These are phyloP conservation scores for Pterocles orientalis DNA, from an alignment of 2,113 vertebrate genomes.

Conservation along the genomic window DNA sequence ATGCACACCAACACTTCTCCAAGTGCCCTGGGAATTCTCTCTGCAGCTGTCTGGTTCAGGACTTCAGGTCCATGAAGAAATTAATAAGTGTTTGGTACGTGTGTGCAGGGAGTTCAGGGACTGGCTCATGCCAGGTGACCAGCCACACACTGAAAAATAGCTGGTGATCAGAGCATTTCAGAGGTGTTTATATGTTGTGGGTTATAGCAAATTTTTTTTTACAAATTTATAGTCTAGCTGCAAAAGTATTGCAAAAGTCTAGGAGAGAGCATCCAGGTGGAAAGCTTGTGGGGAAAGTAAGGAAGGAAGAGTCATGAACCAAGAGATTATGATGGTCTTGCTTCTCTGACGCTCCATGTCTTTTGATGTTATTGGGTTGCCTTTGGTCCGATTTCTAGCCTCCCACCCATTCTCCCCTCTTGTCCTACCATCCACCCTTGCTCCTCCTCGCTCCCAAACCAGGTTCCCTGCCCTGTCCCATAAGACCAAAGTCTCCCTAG, in stretches of 20 bases:
- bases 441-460: background rate
- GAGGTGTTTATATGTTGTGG: background rate
- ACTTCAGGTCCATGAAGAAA: background rate
- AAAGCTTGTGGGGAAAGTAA: background rate
- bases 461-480: fast-evolving
- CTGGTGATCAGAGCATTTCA: background rate
- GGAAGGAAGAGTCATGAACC: background rate
- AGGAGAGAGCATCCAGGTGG: background rate
- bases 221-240: background rate
- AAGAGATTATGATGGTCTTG: background rate
- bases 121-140: background rate
- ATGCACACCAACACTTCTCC: background rate
- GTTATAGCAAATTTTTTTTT: background rate
- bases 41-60: background rate
- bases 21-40: background rate
- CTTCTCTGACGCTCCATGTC: background rate
- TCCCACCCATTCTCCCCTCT: background rate
- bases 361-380: background rate
- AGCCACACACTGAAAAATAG: background rate
- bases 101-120: background rate
- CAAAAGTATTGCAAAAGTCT: background rate
- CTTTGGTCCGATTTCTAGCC: background rate
- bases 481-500: background rate
- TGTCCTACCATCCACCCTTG: background rate
- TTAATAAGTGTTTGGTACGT: background rate